Percentiles rank a stretch among this genome's conserved stretches.
phyloP scores from a whole-genome alignment of 1,140 invertebrate genomes.

The Spodoptera frugiperda region DNA sequence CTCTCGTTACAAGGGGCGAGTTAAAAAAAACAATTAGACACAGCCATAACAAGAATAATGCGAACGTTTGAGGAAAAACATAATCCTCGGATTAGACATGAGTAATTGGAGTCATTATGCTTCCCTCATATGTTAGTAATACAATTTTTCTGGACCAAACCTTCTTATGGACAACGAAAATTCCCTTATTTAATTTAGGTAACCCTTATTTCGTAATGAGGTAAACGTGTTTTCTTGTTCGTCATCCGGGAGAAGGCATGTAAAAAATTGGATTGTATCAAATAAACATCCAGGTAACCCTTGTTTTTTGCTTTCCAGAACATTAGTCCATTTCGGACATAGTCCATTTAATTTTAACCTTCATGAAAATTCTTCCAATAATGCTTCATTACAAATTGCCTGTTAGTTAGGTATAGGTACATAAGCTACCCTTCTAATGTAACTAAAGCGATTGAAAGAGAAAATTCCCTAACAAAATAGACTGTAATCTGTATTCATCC shows the following conservation, averaged over 20 bases:
- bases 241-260: neutral
- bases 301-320: neutral
- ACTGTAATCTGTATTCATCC: neutral
- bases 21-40: slow-evolving; percentile 50
- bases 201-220: slow-evolving; percentile 11
- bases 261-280: neutral
- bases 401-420: too few relatives aligned
- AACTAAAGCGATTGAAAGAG: too few relatives aligned
- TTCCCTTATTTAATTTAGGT: slow-evolving; percentile 32
- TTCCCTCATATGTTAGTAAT: neutral
- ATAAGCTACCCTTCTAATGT: too few relatives aligned
- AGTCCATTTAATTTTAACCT: too few relatives aligned
- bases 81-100: slow-evolving; percentile 55
- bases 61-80: slow-evolving; percentile 41
- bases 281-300: neutral
- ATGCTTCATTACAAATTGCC: too few relatives aligned
- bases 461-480: neutral
- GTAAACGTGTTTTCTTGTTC: neutral
- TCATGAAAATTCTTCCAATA: too few relatives aligned
- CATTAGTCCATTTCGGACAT: too few relatives aligned
- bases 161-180: slow-evolving; percentile 27
- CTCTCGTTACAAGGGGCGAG: neutral
- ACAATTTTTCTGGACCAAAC: neutral
- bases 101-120: slow-evolving; percentile 57
- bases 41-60: slow-evolving; percentile 26